Conservation (phyloP, 2,888 invertebrate genomes). For the Diachrysia chrysitis region DNA sequence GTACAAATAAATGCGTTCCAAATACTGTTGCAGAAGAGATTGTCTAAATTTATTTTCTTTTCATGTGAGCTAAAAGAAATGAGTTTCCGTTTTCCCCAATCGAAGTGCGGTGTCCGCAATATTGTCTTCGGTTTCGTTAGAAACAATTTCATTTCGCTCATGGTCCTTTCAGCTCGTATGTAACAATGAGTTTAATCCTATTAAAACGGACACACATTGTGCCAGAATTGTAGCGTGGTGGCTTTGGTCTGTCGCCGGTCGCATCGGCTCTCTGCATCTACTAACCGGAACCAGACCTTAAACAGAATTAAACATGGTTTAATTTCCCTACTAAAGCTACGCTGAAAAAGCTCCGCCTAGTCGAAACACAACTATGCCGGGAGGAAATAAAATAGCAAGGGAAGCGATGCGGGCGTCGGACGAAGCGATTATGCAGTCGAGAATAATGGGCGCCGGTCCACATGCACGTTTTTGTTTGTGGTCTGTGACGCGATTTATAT, state of each 20-base stretch:
- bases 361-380: constrained; percentile 86
- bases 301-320: constrained; percentile 88
- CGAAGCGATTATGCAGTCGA: constrained; percentile 89
- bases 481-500: constrained; percentile 89
- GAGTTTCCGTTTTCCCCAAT: constrained; percentile 53
- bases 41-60: constrained; percentile 49
- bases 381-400: constrained; percentile 88
- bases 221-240: constrained; percentile 85
- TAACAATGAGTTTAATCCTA: constrained; percentile 88
- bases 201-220: constrained; percentile 87
- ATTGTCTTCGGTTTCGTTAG: constrained; percentile 74
- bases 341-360: constrained; percentile 84
- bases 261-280: constrained; percentile 77
- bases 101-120: constrained; percentile 59
- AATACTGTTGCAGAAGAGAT: constrained; percentile 12
- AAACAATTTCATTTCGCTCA: constrained; percentile 82
- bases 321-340: constrained; percentile 81
- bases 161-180: constrained; percentile 82
- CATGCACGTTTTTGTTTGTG: constrained; percentile 90
- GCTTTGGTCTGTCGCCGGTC: constrained; percentile 87
- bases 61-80: constrained; percentile 46
- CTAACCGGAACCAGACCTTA: constrained; percentile 87
- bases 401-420: constrained; percentile 89
- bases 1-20: neutral
- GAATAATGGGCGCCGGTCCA: constrained; percentile 89